Evolutionary conservation across 2,888 invertebrate species (phyloP), one percentile per base, ranked within the genome.

Genomic region (Sminthurides aquaticus): DNA sequence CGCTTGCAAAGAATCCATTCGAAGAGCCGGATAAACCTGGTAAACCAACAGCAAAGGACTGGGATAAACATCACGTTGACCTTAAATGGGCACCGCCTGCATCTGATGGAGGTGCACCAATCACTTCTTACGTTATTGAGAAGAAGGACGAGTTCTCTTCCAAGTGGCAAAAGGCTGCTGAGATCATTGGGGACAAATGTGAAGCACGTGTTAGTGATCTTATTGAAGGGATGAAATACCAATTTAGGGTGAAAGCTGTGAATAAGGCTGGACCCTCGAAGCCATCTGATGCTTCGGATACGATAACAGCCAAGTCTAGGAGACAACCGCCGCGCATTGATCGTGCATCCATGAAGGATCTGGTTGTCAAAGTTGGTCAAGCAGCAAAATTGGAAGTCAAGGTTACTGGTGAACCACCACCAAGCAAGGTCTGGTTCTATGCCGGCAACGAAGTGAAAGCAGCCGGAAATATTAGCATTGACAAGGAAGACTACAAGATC

Each of bases 351-450:
- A 82, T 97, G 52, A 88, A 88, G 70, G 88, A 88, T 77, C 84
- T 98, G 71, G 89, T 95, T 48, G 87, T 99, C 57, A 99, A 99
- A 80, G 96, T 94, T 78, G 96, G 96, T 49, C 94, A 97, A 81
- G 87, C 91, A 1, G 90, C 97, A 75, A 87, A 89, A 70, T 89
- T 89, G 77, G 95, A 97, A 75, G 91, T 98, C 71, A 92, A 92
- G 77, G 98, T 89, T 77, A 92, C 91, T 69, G 99, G 98, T 76
- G 98, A 99, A 79, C 99, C 99, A 1, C 91, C 92, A 76, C 99
- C 99, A 0, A 89, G 89, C 75, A 94, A 90, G 27, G 86, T 85
- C 75, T 99, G 99, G 99, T 84, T 87, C 77, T 84, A 89, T 74
- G 89, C 89, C 60, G 86, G 86, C 69, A 87, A 88, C 76, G n/a